Percentiles rank a stretch among this genome's conserved stretches.
Conservation (phyloP, 2,797 vertebrate genomes). For the Molossus alvarezi region DNA sequence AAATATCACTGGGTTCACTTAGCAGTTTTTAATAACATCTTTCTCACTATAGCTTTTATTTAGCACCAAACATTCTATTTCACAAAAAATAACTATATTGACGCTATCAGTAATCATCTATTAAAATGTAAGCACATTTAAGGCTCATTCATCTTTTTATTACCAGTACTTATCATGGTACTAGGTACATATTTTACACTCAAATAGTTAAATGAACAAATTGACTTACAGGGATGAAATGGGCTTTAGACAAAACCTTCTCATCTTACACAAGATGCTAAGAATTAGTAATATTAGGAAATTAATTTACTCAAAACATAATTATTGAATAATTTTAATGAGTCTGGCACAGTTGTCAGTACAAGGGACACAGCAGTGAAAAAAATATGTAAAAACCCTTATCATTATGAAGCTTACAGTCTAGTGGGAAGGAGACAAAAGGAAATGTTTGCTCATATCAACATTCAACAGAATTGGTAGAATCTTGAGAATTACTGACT, state of each 20-base stretch:
- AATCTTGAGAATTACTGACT: not conserved
- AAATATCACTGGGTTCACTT: not conserved
- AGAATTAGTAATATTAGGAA: not conserved
- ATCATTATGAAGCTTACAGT: not conserved
- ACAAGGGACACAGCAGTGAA: not conserved
- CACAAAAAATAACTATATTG: constrained; percentile 53
- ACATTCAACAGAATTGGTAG: not conserved
- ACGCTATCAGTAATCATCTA: not conserved
- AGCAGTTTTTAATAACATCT: constrained; percentile 10
- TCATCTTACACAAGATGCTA: not conserved
- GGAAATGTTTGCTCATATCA: not conserved
- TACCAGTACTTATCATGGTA: not conserved
- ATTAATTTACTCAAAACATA: not conserved
- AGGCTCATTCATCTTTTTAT: constrained; percentile 4
- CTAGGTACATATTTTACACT: not conserved
- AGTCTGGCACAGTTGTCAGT: not conserved
- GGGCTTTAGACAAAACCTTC: constrained; percentile 17
- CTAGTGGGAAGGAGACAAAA: not conserved
- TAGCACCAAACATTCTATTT: constrained; percentile 46
- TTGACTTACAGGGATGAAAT: not conserved
- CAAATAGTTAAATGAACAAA: not conserved
- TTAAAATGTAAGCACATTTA: constrained; percentile 11
- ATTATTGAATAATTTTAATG: not conserved
- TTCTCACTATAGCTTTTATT: not conserved
- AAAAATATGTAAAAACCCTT: not conserved